These are phyloP conservation scores for Thermophis baileyi DNA, from an alignment of 2,113 vertebrate genomes.

Conservation along the genomic window DNA sequence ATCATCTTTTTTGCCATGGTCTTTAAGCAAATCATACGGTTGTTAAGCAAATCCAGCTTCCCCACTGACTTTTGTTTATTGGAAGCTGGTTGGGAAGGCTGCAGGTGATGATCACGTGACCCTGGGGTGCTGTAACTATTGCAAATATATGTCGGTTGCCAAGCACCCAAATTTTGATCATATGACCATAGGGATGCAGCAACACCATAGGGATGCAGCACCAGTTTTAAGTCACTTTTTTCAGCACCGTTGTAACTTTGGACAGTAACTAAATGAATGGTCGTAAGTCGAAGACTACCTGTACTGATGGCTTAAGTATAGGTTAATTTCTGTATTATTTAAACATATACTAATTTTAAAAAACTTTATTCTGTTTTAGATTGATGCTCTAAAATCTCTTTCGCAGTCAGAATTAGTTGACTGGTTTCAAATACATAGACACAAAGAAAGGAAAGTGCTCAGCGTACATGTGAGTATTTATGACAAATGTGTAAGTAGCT, in stretches of 20 bases:
- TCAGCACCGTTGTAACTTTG: neutral
- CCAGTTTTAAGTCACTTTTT: neutral
- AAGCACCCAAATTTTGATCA: neutral
- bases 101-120: neutral
- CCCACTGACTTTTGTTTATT: neutral
- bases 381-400: conserved; percentile 85
- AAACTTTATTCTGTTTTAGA: conserved; percentile 70
- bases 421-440: conserved; percentile 85
- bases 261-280: neutral
- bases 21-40: neutral
- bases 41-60: neutral
- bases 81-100: neutral
- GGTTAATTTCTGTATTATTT: neutral
- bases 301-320: neutral
- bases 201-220: neutral
- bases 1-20: neutral
- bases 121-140: neutral
- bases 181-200: neutral
- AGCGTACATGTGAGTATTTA: conserved; percentile 86
- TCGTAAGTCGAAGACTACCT: too few relatives aligned
- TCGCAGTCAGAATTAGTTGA: conserved; percentile 79
- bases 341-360: neutral
- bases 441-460: conserved; percentile 76
- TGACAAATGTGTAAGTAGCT: neutral
- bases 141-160: neutral